Conservation (phyloP, 2,888 invertebrate species). For the Oligia latruncula region DNA sequence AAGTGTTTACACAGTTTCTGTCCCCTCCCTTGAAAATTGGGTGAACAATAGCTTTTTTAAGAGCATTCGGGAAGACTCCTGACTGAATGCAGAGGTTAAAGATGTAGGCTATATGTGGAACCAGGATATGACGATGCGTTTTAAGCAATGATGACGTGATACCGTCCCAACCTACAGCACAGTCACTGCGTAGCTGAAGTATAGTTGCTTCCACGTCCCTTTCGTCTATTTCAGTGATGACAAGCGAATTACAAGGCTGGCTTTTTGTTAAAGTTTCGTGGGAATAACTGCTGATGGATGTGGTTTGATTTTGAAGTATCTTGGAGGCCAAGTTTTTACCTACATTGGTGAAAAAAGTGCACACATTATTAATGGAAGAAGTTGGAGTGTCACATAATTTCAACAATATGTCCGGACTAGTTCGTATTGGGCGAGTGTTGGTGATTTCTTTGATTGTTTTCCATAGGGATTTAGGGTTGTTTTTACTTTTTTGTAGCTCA, state of each 20-base stretch:
- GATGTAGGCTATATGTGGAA: not conserved
- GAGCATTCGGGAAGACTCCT: not conserved
- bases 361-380: not conserved
- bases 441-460: not conserved
- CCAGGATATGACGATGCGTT: not conserved
- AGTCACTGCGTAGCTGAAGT: not conserved
- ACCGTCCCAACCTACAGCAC: not conserved
- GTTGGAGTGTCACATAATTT: not conserved
- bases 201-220: not conserved
- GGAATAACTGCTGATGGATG: not conserved
- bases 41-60: too few relatives aligned
- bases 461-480: not conserved
- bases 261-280: not conserved
- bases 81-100: conserved; percentile 1
- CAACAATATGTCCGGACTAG: too few relatives aligned
- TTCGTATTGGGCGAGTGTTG: not conserved
- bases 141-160: not conserved
- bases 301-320: not conserved
- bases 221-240: not conserved
- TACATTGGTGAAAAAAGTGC: not conserved
- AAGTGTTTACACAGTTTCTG: too few relatives aligned
- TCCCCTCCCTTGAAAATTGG: too few relatives aligned
- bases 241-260: not conserved
- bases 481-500: not conserved
- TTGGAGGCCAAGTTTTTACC: not conserved